Base-by-base conservation (phyloP, 2,113 vertebrate genomes). In the Neotragus moschatus region DNA sequence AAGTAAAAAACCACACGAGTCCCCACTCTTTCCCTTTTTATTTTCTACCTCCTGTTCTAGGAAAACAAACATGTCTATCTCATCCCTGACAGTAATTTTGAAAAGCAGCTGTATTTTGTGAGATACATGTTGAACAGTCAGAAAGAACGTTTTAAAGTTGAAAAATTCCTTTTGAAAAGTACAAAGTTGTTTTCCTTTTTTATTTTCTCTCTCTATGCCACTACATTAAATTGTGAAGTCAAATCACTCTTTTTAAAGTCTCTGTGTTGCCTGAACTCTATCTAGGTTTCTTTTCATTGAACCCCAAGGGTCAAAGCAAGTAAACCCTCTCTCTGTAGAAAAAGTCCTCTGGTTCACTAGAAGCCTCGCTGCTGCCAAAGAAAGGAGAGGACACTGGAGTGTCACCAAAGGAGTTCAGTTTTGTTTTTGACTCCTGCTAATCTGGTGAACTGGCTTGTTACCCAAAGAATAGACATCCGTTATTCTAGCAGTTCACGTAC, bases 51-150 rank as follows among this genome's bases (percentile, higher is more conserved):
- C 97, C 63, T 85, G 36, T 51, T 97, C 86, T 90, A 33, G 28
- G 13, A 19, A 96, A 98, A 88, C 12, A 92, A 88, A 88, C 14
- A 95, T 28, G n/a, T 90, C 88, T 77, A 60, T 63, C 43, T 96
- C 79, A n/a, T 9, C 63, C 53, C 53, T 87, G 92, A 77, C 39
- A 70, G 53, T n/a, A 95, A 56, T 96, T 95, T 96, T 73, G 15
- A 55, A 98, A 96, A 95, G 33, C 45, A 94, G 49, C 86, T 93
- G 86, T 97, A 33, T 82, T 81, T 92, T 98, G 60, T 94, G 84
- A 98, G 88, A 94, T n/a, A 56, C 0, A 45, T 75, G 36, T 49
- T 47, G 2, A 96, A 17, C 33, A 21, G 66, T 39, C 16, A 96
- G 30, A 75, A 93, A 94, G 60, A 49, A 70, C 6, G 45, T 94